Percentiles rank a stretch among this genome's conserved stretches.
Evolutionary conservation across 2,113 vertebrate species (phyloP).

Genomic region (Mastomys natalensis): DNA sequence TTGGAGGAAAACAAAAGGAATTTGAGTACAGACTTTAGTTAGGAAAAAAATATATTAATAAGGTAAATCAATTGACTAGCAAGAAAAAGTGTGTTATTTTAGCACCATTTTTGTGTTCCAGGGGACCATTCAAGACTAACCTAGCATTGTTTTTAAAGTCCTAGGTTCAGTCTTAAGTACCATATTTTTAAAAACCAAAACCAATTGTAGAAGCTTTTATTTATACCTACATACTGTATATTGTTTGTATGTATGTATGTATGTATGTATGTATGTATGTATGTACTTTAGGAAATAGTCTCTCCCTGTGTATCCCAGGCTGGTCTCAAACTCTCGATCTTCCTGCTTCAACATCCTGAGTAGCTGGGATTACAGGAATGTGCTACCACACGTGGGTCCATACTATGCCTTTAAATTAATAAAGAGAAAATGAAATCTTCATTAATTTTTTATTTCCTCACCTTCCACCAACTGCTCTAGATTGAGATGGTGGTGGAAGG

Average conservation of each 20-base stretch:
- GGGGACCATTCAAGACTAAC: background rate
- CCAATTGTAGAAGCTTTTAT: background rate
- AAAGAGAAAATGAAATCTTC: background rate
- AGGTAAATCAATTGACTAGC: background rate
- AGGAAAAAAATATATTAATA: background rate
- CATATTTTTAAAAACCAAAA: background rate
- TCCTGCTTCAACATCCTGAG: background rate
- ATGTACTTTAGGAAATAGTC: background rate
- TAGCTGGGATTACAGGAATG: background rate
- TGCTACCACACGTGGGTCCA: background rate
- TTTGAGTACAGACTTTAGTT: background rate
- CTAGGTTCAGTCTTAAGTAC: background rate
- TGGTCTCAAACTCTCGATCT: background rate
- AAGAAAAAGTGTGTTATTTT: background rate
- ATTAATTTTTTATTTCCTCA: background rate
- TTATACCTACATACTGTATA: background rate
- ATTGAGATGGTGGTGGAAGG: background rate
- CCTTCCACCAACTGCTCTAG: too few species aligned
- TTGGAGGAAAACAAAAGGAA: background rate
- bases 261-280: background rate
- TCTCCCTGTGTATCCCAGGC: background rate
- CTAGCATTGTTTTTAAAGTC: background rate
- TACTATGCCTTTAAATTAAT: constrained; percentile 30
- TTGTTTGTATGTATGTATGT: background rate
- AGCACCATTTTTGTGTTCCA: background rate